A percentile compares a stretch with the other conserved stretches of the same genome.
Evolutionary conservation across 2,113 vertebrate genomes (phyloP).

Genomic region (Callopanchax toddi): DNA sequence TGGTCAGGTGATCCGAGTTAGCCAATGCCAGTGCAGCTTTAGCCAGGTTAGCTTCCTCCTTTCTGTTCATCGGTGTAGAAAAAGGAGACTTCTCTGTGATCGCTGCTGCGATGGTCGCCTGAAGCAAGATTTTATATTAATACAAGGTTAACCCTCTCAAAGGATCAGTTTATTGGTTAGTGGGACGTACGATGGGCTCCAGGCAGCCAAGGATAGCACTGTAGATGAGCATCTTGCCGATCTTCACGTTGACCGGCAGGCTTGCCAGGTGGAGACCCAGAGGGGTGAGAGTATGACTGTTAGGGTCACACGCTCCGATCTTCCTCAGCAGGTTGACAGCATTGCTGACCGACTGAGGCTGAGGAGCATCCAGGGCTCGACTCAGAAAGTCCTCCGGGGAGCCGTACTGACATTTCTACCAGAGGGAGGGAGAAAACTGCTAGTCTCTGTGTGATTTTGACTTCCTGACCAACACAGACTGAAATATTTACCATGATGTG

Average conservation of each 20-base stretch:
- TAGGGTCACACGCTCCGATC: constrained; percentile 91
- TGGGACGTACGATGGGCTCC: constrained; percentile 88
- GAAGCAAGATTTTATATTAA: constrained; percentile 31
- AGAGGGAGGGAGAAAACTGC: not conserved
- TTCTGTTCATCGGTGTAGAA: constrained; percentile 91
- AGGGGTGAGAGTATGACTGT: constrained; percentile 85
- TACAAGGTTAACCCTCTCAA: not conserved
- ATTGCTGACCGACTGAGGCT: constrained; percentile 92
- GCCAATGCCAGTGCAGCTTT: constrained; percentile 88
- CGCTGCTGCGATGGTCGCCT: constrained; percentile 96
- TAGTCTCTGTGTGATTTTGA: not conserved
- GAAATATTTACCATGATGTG: constrained; percentile 90
- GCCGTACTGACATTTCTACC: constrained; percentile 94
- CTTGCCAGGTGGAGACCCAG: constrained; percentile 94
- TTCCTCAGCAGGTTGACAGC: constrained; percentile 90
- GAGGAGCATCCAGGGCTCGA: constrained; percentile 90
- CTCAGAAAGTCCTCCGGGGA: constrained; percentile 94
- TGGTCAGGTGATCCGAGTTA: constrained; percentile 94
- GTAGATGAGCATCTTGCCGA: constrained; percentile 99
- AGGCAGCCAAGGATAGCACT: constrained; percentile 96
- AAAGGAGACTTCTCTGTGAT: constrained; percentile 98
- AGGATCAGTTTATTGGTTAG: too few species aligned
- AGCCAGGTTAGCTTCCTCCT: constrained; percentile 94
- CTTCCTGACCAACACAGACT: not conserved
- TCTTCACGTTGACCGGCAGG: constrained; percentile 95